Evolutionary conservation across 2,888 invertebrate species (phyloP).

Genomic region (Agrotis ipsilon): DNA sequence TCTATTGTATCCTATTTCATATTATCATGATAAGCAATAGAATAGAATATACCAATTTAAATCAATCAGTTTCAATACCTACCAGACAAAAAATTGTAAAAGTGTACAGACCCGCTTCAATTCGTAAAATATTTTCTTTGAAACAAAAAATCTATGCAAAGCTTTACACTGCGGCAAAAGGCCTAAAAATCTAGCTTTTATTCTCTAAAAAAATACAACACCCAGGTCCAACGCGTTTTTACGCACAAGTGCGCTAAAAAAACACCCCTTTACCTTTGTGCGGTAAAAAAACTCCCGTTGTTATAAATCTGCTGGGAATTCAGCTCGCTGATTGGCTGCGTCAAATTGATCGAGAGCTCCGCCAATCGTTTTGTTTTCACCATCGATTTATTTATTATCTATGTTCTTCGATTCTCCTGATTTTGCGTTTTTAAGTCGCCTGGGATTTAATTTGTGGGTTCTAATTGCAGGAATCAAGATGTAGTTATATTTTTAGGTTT

Average conservation of each 20-base stretch:
- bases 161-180: not conserved
- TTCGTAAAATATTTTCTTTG: not conserved
- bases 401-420: slow-evolving; percentile 34
- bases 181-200: not conserved
- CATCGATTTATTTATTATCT: slow-evolving; percentile 43
- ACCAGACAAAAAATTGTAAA: too few species aligned
- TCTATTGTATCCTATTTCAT: too few species aligned
- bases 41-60: too few species aligned
- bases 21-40: too few species aligned
- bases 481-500: not conserved
- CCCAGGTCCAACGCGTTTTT: slow-evolving; percentile 4
- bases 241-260: slow-evolving; percentile 24
- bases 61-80: too few species aligned
- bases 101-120: too few species aligned
- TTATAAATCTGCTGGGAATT: slow-evolving; percentile 58
- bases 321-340: slow-evolving; percentile 61
- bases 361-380: slow-evolving; percentile 51
- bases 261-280: slow-evolving; percentile 36
- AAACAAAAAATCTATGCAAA: not conserved
- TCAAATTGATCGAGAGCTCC: slow-evolving; percentile 51
- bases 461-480: not conserved
- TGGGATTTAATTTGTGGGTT: slow-evolving; percentile 33
- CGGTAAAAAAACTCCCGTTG: slow-evolving; percentile 32
- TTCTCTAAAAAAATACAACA: not conserved
- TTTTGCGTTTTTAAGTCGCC: slow-evolving; percentile 24